Evolutionary conservation across 2,113 vertebrate genomes (phyloP), one percentile per base, ranked within the genome.

Genomic region (Daubentonia madagascariensis): DNA sequence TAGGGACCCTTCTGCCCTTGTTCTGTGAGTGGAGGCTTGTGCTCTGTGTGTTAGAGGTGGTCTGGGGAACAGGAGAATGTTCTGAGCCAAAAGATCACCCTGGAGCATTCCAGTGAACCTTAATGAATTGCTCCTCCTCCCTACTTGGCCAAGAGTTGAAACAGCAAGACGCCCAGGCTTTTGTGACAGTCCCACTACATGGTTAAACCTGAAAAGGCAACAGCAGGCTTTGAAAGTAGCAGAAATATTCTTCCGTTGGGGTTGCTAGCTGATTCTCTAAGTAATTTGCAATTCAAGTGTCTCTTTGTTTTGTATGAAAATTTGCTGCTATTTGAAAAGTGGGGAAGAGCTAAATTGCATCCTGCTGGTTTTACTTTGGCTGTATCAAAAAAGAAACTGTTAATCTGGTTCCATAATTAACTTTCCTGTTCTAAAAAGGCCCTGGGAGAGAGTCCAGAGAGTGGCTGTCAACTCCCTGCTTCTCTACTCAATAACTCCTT

Each of bases 201-300:
- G 95, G 98, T 98, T 98, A 98, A 98, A 98, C 68, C 79, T 80
- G 83, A 97, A 98, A 98, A 94, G 96, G 97, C 95, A 96, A 25
- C 85, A 97, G 96, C 72, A 28, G 85, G 97, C 96, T 98, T 97
- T 94, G 86, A 98, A 97, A 98, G 97, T 92, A 96, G 93, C 96
- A 97, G 97, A 97, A 94, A 96, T 98, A 98, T 97, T 91, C 97
- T 61, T 98, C 98, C 89, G 14, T 88, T 98, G 98, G 97, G 98
- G 97, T 98, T 98, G 91, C 95, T 97, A 98, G 87, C 97, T 94
- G 95, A 65, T 97, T 98, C 97, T 98, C 98, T 96, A 94, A 97
- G 97, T 89, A 95, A 98, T 98, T 98, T 99, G 98, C 98, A 99
- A 98, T 98, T 98, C 98, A 98, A 98, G 98, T 98, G 88, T 95